Evolutionary conservation across 2,113 vertebrate genomes (phyloP).

Genomic region (Columba janthina): DNA sequence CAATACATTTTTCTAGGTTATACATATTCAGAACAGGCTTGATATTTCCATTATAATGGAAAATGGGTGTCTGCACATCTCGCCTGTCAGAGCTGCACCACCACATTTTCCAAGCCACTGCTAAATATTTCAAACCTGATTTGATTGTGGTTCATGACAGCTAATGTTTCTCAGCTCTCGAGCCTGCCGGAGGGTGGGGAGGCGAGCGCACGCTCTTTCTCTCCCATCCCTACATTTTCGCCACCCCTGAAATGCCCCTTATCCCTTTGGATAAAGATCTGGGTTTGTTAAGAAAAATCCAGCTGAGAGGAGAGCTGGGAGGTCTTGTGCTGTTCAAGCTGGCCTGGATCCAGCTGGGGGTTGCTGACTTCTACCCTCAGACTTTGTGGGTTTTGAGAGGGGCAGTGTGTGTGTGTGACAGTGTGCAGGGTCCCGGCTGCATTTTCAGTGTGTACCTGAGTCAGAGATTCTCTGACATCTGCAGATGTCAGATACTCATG

Average conservation of each 20-base stretch:
- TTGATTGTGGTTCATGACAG: slow-evolving; percentile 96
- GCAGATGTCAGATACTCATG: slow-evolving; percentile 6
- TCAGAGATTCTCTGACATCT: slow-evolving; percentile 28
- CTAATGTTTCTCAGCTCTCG: slow-evolving; percentile 81
- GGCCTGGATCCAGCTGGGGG: not conserved
- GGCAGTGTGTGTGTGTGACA: not conserved
- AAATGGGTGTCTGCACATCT: slow-evolving; percentile 86
- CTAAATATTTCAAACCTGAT: slow-evolving; percentile 99
- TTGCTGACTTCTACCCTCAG: not conserved
- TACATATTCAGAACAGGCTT: slow-evolving; percentile 96
- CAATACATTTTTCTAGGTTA: slow-evolving; percentile 98
- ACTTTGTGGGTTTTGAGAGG: not conserved
- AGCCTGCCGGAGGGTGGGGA: slow-evolving; percentile 72
- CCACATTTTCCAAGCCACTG: slow-evolving; percentile 97
- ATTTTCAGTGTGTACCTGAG: not conserved
- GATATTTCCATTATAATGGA: slow-evolving; percentile 92
- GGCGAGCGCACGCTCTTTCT: slow-evolving; percentile 28
- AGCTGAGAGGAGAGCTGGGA: slow-evolving; percentile 12
- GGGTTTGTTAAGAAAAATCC: slow-evolving; percentile 44
- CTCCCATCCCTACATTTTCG: slow-evolving; percentile 31
- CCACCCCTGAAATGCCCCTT: slow-evolving; percentile 53
- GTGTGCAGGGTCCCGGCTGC: not conserved
- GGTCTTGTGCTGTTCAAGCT: not conserved
- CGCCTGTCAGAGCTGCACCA: slow-evolving; percentile 93
- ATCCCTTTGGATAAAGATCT: slow-evolving; percentile 24